phyloP scores from a whole-genome alignment of 2,888 invertebrate genomes.

The Mythimna ferrago region DNA sequence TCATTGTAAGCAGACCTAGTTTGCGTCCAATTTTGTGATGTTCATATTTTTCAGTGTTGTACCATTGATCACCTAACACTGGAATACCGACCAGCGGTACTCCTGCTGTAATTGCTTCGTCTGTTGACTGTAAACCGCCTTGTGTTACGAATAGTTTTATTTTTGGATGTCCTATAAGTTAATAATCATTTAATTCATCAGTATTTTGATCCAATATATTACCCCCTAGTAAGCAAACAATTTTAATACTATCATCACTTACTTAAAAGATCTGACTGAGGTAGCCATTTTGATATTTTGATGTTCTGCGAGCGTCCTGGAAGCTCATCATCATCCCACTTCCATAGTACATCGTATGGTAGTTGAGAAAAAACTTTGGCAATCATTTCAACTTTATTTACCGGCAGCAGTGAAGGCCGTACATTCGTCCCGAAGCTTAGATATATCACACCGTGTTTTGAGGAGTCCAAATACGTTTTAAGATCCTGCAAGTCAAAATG shows the following conservation, averaged over 20 bases:
- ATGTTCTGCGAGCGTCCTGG: constrained; percentile 78
- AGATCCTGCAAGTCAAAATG: constrained; percentile 70
- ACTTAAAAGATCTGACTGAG: constrained; percentile 72
- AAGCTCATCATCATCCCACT: constrained; percentile 79
- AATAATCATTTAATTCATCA: neutral
- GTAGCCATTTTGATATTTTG: constrained; percentile 82
- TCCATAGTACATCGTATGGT: constrained; percentile 85
- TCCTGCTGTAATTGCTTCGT: constrained; percentile 59
- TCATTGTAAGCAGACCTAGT: constrained; percentile 27
- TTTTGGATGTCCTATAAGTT: constrained; percentile 45
- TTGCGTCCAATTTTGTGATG: constrained; percentile 39
- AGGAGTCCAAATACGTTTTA: constrained; percentile 75
- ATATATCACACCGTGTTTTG: constrained; percentile 82
- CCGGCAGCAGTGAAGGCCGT: constrained; percentile 72
- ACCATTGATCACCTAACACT: constrained; percentile 76
- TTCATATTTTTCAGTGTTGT: constrained; percentile 64
- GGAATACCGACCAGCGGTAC: constrained; percentile 78
- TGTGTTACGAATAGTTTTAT: constrained; percentile 80
- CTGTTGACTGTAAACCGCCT: constrained; percentile 79
- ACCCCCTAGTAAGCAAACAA: no score
- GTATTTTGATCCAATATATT: neutral
- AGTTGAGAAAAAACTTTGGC: constrained; percentile 77
- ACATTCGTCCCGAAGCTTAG: constrained; percentile 85
- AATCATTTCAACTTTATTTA: constrained; percentile 71
- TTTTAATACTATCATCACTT: constrained; percentile 12